These are phyloP conservation scores for Cephus sareptanus DNA, from an alignment of 2,888 invertebrate genomes.

Conservation along the genomic window DNA sequence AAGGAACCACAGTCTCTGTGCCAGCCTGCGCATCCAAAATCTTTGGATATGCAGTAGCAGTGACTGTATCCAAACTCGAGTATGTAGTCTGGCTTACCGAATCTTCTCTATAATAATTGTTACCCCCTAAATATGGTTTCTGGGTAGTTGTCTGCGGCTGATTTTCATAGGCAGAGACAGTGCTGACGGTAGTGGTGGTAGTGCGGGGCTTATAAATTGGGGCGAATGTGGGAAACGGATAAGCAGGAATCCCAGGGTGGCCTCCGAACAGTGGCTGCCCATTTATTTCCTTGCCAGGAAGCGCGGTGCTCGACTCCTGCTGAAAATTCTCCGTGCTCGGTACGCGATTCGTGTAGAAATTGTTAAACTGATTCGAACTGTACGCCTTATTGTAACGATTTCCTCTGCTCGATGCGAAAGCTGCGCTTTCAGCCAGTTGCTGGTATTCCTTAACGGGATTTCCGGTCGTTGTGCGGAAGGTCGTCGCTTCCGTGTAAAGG, in stretches of 20 bases:
- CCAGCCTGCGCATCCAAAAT: constrained; percentile 26
- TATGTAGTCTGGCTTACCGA: constrained; percentile 30
- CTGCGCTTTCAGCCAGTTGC: constrained; percentile 80
- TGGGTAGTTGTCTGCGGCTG: constrained; percentile 31
- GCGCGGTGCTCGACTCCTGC: constrained; percentile 15
- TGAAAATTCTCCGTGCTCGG: constrained; percentile 24
- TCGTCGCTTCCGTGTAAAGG: constrained; percentile 53
- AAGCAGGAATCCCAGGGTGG: constrained; percentile 44
- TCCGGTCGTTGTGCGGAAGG: constrained; percentile 65
- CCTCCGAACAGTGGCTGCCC: constrained; percentile 54
- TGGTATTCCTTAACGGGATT: constrained; percentile 73
- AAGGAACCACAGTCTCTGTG: constrained; percentile 13
- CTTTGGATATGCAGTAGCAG: constrained; percentile 33
- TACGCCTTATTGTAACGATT: constrained; percentile 49
- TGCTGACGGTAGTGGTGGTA: constrained; percentile 16
- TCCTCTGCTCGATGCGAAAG: constrained; percentile 72
- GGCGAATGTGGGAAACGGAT: constrained; percentile 51
- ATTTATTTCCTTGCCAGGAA: constrained; percentile 59
- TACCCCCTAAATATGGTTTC: constrained; percentile 29
- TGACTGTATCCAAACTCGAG: constrained; percentile 32
- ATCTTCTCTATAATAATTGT: constrained; percentile 36
- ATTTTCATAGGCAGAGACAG: background rate
- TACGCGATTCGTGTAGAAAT: constrained; percentile 35
- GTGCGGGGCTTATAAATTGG: constrained; percentile 54
- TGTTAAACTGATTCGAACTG: constrained; percentile 51